Evolutionary conservation across 1,140 invertebrate species (phyloP).

Genomic region (Pogonus chalceus): DNA sequence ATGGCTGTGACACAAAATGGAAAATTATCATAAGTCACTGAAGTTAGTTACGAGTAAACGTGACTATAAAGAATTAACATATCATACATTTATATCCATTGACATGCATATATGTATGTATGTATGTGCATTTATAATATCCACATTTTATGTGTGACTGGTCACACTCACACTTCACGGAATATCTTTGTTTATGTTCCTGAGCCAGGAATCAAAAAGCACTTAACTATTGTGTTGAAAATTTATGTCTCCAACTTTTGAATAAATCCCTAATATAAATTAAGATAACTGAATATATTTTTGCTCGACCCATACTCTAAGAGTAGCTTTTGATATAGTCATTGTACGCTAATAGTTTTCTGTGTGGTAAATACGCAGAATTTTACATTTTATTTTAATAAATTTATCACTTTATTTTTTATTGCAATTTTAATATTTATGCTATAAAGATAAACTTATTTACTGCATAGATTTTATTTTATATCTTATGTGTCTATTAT

Average conservation of each 20-base stretch:
- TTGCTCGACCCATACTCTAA: no score
- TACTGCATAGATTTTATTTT: no score
- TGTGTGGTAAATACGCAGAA: background rate
- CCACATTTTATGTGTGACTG: slow-evolving; percentile 2
- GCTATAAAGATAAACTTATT: no score
- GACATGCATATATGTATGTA: background rate
- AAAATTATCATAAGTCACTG: background rate
- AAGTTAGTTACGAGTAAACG: background rate
- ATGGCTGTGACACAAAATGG: background rate
- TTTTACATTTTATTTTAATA: no score
- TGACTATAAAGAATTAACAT: background rate
- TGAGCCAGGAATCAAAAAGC: background rate
- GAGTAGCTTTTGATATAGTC: no score
- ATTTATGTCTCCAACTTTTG: background rate
- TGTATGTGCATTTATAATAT: background rate
- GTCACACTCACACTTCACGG: background rate
- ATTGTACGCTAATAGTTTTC: no score
- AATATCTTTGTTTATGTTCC: slow-evolving; percentile 6
- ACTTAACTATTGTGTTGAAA: background rate
- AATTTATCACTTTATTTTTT: no score
- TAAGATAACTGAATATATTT: background rate
- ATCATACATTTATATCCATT: background rate
- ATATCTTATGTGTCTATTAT: no score
- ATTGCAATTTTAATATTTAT: no score
- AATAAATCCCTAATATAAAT: slow-evolving; percentile 4